A percentile compares a stretch with the other conserved stretches of the same genome.
Evolutionary conservation across 2,888 invertebrate species (phyloP).

Genomic region (Eristalis arbustorum): DNA sequence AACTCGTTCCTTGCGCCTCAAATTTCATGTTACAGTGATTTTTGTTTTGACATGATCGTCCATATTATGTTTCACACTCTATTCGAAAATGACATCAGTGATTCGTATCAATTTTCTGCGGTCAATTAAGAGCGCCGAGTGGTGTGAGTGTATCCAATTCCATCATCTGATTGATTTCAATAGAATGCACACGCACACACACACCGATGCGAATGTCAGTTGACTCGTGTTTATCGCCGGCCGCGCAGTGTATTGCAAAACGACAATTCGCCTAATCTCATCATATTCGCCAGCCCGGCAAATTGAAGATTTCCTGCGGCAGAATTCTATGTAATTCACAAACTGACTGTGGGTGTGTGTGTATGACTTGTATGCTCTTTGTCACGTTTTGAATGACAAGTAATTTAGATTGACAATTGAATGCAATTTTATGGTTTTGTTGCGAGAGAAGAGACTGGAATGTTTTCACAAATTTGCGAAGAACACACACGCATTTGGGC

Average conservation of each 20-base stretch:
- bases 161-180: not conserved
- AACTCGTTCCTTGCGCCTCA: not conserved
- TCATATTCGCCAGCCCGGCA: slow-evolving; percentile 1
- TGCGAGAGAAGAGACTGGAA: not conserved
- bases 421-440: not conserved
- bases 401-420: slow-evolving; percentile 44
- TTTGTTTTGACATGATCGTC: not conserved
- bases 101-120: slow-evolving; percentile 2
- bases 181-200: not conserved
- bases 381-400: slow-evolving; percentile 44
- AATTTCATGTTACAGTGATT: slow-evolving; percentile 4
- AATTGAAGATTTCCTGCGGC: slow-evolving; percentile 62
- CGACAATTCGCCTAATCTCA: slow-evolving; percentile 5
- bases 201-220: not conserved
- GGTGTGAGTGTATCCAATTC: not conserved
- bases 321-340: not conserved
- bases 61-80: not conserved
- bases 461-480: not conserved
- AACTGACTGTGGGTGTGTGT: not conserved
- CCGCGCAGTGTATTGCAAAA: slow-evolving; percentile 2
- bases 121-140: not conserved
- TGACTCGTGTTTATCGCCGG: not conserved
- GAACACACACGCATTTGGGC: not conserved
- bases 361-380: slow-evolving; percentile 11
- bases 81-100: not conserved